Base-by-base conservation (phyloP, 1,140 invertebrate genomes). In the Coenobita brevimanus region DNA sequence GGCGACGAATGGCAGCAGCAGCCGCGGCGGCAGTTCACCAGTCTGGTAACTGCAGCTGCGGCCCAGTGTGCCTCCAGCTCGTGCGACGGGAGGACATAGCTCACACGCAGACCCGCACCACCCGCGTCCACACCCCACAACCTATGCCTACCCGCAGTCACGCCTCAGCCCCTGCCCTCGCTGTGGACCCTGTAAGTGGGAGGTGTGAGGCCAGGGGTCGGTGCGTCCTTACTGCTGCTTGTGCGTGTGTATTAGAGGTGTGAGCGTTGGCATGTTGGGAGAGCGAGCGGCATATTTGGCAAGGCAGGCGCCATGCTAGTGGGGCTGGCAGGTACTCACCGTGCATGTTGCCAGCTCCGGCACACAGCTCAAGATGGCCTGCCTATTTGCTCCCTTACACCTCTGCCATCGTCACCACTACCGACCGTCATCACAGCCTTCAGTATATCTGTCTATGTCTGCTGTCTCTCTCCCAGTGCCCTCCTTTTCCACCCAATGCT, bases 271-370 rank as follows among this genome's bases (percentile, higher is more conserved):
- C 50, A 87, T 87, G 76, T 38, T 80, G 75, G 78, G 76, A 87
- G 76, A 87, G 78, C 76, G 84, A 76, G 78, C 84, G 41, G 84
- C 84, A 87, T 87, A 87, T 87, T 87, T 87, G 84, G 84, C 84
- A 87, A 87, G 67, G 84, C 84, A 80, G 84, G 76, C 84, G 84
- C 84, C 84, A 87, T 87, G 67, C 84, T 87, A 87, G 84, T 87
- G 84, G 84, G 78, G 76, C 84, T 87, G 84, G 84, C 84, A 87
- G 84, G 84, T 87, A 87, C 71, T 87, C 84, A 80, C 62, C 43
- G 76, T 87, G 84, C 84, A 87, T 87, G 84, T 87, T 87, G 84
- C 84, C 84, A 87, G 84, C 76, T 87, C 76, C 78, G 84, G 73
- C 76, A 86, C 84, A 80, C 38, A 71, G 82, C 82, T 85, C 82